Percentiles rank a stretch among this genome's conserved stretches.
These are phyloP conservation scores for Athene cunicularia DNA, from an alignment of 2,113 vertebrate genomes.

Conservation along the genomic window DNA sequence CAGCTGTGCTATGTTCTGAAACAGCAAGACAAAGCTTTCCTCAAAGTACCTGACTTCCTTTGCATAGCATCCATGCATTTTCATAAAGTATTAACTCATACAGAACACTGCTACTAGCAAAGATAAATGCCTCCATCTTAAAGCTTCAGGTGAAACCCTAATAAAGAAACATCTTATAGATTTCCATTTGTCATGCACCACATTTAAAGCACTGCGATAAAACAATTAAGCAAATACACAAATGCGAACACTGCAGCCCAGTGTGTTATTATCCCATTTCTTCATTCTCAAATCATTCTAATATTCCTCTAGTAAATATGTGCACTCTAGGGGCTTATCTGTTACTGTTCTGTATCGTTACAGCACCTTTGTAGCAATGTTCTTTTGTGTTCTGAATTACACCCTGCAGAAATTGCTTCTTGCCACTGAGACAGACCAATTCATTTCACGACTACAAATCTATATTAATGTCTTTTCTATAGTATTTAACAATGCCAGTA, in stretches of 20 bases:
- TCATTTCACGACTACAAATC: conserved; percentile 41
- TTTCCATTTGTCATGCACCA: background rate
- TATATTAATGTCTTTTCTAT: conserved; percentile 10
- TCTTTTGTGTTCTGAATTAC: conserved; percentile 18
- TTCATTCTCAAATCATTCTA: background rate
- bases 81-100: background rate
- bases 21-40: background rate
- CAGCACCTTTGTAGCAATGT: background rate
- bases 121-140: background rate
- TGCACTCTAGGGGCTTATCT: background rate
- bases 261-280: background rate
- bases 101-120: background rate
- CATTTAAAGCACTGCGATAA: background rate
- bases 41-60: background rate
- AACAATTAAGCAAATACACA: conserved; percentile 1
- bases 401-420: conserved; percentile 32
- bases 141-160: background rate
- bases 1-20: background rate
- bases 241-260: background rate
- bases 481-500: background rate
- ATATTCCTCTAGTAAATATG: background rate
- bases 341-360: background rate
- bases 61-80: background rate
- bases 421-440: conserved; percentile 1
- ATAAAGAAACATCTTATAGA: background rate